A percentile compares a stretch with the other conserved stretches of the same genome.
These are phyloP conservation scores for Muraenolepis orangiensis DNA, from an alignment of 2,797 vertebrate genomes.

Conservation along the genomic window DNA sequence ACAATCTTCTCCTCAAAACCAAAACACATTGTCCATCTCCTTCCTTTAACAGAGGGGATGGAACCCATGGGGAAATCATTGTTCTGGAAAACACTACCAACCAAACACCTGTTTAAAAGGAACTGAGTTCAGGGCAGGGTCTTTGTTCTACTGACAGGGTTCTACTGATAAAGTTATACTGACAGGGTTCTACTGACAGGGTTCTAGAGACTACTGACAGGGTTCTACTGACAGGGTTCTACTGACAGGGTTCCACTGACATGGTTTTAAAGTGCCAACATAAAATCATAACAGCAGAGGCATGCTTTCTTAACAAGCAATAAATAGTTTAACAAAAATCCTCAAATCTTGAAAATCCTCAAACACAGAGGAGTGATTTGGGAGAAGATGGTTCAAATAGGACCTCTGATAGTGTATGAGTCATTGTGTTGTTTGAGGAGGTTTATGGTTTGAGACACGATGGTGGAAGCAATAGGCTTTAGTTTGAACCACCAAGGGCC, in stretches of 20 bases:
- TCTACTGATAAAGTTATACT: too few relatives aligned
- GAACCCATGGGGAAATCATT: neutral
- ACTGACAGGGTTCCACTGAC: neutral
- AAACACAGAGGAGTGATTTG: neutral
- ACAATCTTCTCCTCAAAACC: neutral
- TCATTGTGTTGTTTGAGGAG: slow-evolving; percentile 19
- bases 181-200: too few relatives aligned
- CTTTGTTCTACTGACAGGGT: too few relatives aligned
- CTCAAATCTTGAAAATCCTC: neutral
- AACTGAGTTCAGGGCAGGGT: neutral
- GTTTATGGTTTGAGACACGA: slow-evolving; percentile 61
- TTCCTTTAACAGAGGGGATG: neutral
- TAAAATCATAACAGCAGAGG: neutral
- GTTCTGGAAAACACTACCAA: neutral
- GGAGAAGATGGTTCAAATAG: slow-evolving; percentile 11
- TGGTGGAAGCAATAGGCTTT: slow-evolving; percentile 68
- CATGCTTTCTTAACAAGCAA: neutral
- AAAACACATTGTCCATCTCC: neutral
- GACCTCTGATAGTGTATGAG: slow-evolving; percentile 6
- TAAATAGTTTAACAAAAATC: neutral
- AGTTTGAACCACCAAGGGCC: slow-evolving; percentile 54
- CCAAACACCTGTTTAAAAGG: neutral
- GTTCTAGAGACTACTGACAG: too few relatives aligned
- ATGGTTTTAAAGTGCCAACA: slow-evolving; percentile 11
- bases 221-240: neutral